A percentile compares a stretch with the other conserved stretches of the same genome.
Conservation (phyloP, 1,140 invertebrate species). For the Drosophila subpulchrella region DNA sequence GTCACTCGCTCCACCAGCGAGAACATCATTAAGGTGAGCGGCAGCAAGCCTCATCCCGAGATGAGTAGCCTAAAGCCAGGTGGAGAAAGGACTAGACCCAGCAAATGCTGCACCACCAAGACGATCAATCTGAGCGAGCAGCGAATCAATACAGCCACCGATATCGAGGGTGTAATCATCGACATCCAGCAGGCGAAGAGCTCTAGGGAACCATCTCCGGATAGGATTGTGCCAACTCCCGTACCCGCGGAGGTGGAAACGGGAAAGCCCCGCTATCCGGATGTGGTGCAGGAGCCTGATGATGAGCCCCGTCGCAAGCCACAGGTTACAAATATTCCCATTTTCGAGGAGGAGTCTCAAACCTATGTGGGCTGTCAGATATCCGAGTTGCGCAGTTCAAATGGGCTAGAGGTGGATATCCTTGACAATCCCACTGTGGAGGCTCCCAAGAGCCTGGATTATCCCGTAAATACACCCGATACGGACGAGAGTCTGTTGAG, state of each 20-base stretch:
- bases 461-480: constrained; percentile 40
- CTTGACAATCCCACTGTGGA: constrained; percentile 74
- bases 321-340: constrained; percentile 82
- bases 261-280: constrained; percentile 88
- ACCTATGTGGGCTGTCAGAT: constrained; percentile 80
- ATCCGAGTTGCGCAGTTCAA: constrained; percentile 68
- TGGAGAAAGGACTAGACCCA: constrained; percentile 60
- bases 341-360: constrained; percentile 80
- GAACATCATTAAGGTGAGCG: constrained; percentile 85
- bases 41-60: constrained; percentile 74
- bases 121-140: constrained; percentile 84
- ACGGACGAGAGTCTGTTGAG: constrained; percentile 86
- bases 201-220: constrained; percentile 89
- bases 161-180: constrained; percentile 85
- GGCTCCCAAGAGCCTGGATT: constrained; percentile 72
- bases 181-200: constrained; percentile 89
- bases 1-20: constrained; percentile 86
- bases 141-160: constrained; percentile 38
- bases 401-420: constrained; percentile 63
- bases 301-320: constrained; percentile 86
- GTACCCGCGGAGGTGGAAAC: constrained; percentile 86
- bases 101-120: constrained; percentile 83
- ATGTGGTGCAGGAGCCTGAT: constrained; percentile 89
- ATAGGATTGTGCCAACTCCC: constrained; percentile 88
- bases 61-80: constrained; percentile 56